phyloP scores from a whole-genome alignment of 2,797 vertebrate genomes.

The Heterohyrax brucei region DNA sequence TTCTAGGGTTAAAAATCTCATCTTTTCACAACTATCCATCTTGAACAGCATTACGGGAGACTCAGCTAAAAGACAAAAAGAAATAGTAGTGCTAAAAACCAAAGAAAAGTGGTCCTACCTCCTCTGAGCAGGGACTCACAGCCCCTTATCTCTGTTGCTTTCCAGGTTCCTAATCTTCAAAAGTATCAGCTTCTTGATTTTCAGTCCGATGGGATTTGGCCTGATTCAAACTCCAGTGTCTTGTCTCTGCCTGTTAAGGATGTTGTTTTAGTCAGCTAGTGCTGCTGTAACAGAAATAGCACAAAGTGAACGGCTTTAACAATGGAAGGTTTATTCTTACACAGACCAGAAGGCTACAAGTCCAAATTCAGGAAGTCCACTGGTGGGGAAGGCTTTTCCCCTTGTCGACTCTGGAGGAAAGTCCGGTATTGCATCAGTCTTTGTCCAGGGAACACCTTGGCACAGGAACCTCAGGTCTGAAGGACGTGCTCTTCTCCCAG shows the following conservation, averaged over 20 bases:
- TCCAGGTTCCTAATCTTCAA: slow-evolving; percentile 85
- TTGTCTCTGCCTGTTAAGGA: slow-evolving; percentile 77
- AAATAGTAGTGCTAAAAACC: slow-evolving; percentile 36
- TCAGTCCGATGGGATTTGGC: slow-evolving; percentile 83
- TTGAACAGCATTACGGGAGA: slow-evolving; percentile 53
- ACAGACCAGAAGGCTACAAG: no score
- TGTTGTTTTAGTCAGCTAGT: not conserved
- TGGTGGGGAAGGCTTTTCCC: no score
- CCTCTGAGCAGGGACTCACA: slow-evolving; percentile 53
- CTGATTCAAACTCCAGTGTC: slow-evolving; percentile 82
- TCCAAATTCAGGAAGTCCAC: no score
- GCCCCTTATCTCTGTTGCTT: slow-evolving; percentile 51
- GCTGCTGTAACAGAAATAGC: no score
- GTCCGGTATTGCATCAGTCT: no score
- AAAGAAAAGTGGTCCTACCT: slow-evolving; percentile 72
- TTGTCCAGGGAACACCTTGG: no score
- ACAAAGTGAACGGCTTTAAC: no score
- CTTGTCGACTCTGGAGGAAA: no score
- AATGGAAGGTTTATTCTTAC: no score
- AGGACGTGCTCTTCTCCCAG: no score
- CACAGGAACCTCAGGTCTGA: no score
- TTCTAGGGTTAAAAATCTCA: slow-evolving; percentile 50
- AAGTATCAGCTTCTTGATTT: slow-evolving; percentile 82
- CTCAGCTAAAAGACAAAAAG: slow-evolving; percentile 60
- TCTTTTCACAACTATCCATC: not conserved